Evolutionary conservation across 2,888 invertebrate species (phyloP), one percentile per base, ranked within the genome.

Genomic region (Ctena decussata): DNA sequence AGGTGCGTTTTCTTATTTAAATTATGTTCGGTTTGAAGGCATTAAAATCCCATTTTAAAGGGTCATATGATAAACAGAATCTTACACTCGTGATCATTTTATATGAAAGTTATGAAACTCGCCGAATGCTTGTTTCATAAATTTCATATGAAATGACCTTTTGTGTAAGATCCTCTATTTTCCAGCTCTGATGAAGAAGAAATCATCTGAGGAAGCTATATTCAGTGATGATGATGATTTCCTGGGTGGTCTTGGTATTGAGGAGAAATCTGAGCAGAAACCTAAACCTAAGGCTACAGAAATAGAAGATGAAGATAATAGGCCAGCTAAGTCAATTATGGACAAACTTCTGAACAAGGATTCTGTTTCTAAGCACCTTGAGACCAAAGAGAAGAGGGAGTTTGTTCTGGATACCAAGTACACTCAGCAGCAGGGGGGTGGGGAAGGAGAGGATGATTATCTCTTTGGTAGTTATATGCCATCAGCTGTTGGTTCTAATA

Each of bases 401-500:
- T 94, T 95, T 93, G 92, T 94, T 0, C 84, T 95, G 57, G 95
- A 95, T 84, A 91, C 91, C 35, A 94, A 94, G 82, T 95, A 94
- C 82, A 90, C 90, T 6, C 87, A 92, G 41, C 72, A 44, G 39
- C 41, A 72, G 24, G 84, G 81, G 24, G 85, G 76, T 24, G 84
- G 84, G 72, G 85, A 89, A 65, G 90, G 91, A 5, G 95, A 95
- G 74, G 95, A 95, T 53, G 95, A 95, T 73, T 94, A 94, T 82
- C 78, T 90, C 39, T 95, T 95, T 93, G 96, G 95, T 49, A 93
- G 93, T 78, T 95, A 96, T 89, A 93, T 94, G 90, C 95, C 94
- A 85, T 96, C 46, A 98, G 98, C 96, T 96, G 88, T 82, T 3
- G 39, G 98, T 98, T 18, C 98, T 98, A 97, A 98, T 98, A 93